phyloP scores from a whole-genome alignment of 1,140 invertebrate species.

The Pygmarrhopalites habei region DNA sequence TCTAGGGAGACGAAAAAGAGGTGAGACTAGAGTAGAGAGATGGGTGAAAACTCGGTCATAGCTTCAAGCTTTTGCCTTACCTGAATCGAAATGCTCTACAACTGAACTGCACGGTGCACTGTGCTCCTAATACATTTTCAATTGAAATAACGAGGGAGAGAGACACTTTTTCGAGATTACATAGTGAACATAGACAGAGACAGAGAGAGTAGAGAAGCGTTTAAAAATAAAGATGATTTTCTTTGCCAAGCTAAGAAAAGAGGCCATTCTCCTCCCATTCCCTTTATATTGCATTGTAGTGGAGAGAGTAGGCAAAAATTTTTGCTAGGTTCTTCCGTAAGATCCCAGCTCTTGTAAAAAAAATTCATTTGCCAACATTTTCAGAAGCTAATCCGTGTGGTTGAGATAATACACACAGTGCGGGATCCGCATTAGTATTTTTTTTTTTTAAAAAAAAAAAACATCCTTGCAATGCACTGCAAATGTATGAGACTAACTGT shows the following conservation, averaged over 20 bases:
- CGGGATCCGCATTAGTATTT: background rate
- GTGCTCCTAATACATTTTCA: too few species aligned
- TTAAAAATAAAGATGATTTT: constrained; percentile 19
- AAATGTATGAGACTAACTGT: background rate
- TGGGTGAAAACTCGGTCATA: background rate
- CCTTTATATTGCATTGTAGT: too few species aligned
- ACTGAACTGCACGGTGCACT: too few species aligned
- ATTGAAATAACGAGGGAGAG: background rate
- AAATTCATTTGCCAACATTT: constrained; percentile 6
- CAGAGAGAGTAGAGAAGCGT: background rate
- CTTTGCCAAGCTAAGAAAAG: constrained; percentile 14
- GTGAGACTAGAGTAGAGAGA: background rate
- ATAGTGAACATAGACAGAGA: background rate
- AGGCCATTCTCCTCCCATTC: constrained; percentile 11
- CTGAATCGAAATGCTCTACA: too few species aligned
- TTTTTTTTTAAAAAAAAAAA: background rate
- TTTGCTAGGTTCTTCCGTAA: constrained; percentile 8
- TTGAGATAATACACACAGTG: too few species aligned
- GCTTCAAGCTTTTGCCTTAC: too few species aligned
- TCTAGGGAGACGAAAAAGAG: too few species aligned
- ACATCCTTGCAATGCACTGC: background rate
- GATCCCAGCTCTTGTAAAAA: constrained; percentile 7
- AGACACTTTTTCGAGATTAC: background rate
- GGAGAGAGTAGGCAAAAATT: constrained; percentile 5
- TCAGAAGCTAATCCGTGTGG: too few species aligned